Evolutionary conservation across 2,888 invertebrate species (phyloP).

Genomic region (Phania funesta): DNA sequence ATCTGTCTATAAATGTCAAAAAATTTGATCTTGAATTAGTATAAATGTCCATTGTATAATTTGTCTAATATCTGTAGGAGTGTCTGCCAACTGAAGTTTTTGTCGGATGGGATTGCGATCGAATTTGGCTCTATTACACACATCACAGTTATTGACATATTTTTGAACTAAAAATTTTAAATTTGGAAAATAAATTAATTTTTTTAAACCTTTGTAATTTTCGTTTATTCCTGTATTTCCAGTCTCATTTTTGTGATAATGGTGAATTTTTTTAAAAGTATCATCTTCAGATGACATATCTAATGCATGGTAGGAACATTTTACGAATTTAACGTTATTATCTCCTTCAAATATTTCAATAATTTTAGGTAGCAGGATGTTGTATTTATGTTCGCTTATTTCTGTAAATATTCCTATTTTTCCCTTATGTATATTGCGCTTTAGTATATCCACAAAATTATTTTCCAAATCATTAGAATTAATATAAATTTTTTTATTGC

Average conservation of each 20-base stretch:
- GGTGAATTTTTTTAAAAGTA: conserved; percentile 51
- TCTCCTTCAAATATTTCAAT: conserved; percentile 52
- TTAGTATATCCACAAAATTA: conserved; percentile 35
- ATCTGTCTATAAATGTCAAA: too few species aligned
- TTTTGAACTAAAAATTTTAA: conserved; percentile 15
- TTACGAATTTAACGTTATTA: conserved; percentile 53
- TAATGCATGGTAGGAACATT: conserved; percentile 47
- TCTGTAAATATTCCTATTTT: conserved; percentile 56
- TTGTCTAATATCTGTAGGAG: neutral
- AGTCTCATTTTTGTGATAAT: conserved; percentile 53
- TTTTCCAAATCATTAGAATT: conserved; percentile 28
- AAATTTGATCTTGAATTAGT: too few species aligned
- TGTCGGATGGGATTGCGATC: neutral
- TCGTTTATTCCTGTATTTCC: conserved; percentile 60
- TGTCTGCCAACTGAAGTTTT: conserved; percentile 1
- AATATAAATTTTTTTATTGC: conserved; percentile 43
- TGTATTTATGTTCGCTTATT: conserved; percentile 34
- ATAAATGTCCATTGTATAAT: too few species aligned
- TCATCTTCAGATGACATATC: conserved; percentile 39
- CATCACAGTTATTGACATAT: conserved; percentile 17
- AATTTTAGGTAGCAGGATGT: conserved; percentile 46
- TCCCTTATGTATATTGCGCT: conserved; percentile 18
- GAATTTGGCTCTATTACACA: conserved; percentile 1
- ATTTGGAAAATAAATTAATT: conserved; percentile 53
- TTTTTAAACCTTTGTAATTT: conserved; percentile 59